phyloP scores from a whole-genome alignment of 2,113 vertebrate species.

The Rattus norvegicus region GRCr8 NC_086027.1:70182001-70182500 shows the following conservation, averaged over 20 bases:
- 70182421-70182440: not conserved
- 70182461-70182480: not conserved
- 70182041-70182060: not conserved
- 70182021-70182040: not conserved
- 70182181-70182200: not conserved
- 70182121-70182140: not conserved
- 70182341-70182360: not conserved
- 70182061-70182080: not conserved
- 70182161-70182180: not conserved
- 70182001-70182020: not conserved
- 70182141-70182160: not conserved
- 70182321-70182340: not conserved
- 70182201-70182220: not conserved
- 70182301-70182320: not conserved
- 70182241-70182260: not conserved
- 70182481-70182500: not conserved
- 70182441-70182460: not conserved
- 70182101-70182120: not conserved
- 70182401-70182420: not conserved
- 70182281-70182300: not conserved
- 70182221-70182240: not conserved
- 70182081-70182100: not conserved
- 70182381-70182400: not conserved
- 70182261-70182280: not conserved
- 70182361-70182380: not conserved